phyloP scores from a whole-genome alignment of 2,888 invertebrate genomes.

The Eutolmus rufibarbis region DNA sequence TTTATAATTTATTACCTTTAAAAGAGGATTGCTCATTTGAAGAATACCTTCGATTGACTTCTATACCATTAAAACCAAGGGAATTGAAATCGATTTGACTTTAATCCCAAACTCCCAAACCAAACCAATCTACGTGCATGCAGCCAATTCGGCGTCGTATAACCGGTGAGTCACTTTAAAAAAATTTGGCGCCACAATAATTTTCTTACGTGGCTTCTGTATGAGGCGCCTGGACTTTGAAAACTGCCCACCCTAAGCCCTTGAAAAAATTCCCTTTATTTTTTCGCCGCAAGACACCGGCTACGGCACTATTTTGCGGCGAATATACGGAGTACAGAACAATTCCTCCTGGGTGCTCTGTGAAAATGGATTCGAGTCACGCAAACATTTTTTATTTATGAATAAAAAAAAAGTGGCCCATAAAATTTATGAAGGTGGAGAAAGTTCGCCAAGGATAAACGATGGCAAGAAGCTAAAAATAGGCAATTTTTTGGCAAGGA shows the following conservation, averaged over 20 bases:
- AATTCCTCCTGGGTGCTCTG: neutral
- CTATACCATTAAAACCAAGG: too few species aligned
- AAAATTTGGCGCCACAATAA: neutral
- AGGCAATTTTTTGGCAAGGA: neutral
- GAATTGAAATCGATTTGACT: neutral
- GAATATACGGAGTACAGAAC: neutral
- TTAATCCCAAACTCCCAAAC: too few species aligned
- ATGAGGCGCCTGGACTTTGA: neutral
- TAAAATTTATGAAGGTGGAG: neutral
- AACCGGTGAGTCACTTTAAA: neutral
- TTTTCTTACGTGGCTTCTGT: neutral
- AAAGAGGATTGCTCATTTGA: neutral
- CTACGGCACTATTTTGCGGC: neutral
- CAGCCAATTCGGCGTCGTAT: neutral
- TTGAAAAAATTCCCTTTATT: neutral
- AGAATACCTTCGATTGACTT: neutral
- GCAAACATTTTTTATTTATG: neutral
- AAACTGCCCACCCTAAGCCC: neutral
- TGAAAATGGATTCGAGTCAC: conserved; percentile 8
- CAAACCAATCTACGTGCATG: neutral
- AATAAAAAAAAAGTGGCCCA: neutral
- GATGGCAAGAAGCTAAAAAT: neutral
- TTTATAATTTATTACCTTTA: neutral
- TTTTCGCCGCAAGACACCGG: neutral
- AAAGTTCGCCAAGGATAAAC: neutral